phyloP scores from a whole-genome alignment of 37 sponge, comb jelly and placozoan species.

The Axinella damicornis region DNA sequence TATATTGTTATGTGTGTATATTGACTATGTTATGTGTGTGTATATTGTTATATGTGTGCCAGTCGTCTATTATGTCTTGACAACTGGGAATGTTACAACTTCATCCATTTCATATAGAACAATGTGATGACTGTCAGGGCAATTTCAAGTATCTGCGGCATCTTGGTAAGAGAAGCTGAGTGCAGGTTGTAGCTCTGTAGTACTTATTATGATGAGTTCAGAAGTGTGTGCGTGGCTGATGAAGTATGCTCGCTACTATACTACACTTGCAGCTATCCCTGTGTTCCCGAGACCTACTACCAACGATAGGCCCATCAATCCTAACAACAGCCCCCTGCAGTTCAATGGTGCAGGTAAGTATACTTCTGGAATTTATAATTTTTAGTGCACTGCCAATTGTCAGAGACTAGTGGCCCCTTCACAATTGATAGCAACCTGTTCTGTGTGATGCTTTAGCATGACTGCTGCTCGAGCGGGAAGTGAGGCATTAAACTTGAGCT shows the following conservation, averaged over 20 bases:
- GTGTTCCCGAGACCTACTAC: neutral
- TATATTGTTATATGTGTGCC: too few species aligned
- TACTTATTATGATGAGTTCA: too few species aligned
- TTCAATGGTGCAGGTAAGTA: slow-evolving; percentile 20
- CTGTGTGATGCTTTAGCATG: too few species aligned
- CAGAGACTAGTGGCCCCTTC: too few species aligned
- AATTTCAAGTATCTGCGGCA: neutral
- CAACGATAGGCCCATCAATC: neutral
- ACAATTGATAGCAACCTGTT: too few species aligned
- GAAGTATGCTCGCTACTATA: neutral
- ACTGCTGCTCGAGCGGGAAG: too few species aligned
- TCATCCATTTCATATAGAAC: neutral
- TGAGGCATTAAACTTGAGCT: too few species aligned
- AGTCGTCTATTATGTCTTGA: too few species aligned
- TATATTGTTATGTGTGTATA: too few species aligned
- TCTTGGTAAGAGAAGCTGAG: slow-evolving; percentile 33
- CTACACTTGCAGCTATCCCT: slow-evolving; percentile 4
- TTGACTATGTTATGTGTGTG: too few species aligned
- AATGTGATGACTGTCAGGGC: slow-evolving; percentile 9
- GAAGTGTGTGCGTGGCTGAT: neutral
- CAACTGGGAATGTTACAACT: neutral
- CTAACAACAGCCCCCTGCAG: neutral
- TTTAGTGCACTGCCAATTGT: neutral
- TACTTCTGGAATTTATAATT: neutral
- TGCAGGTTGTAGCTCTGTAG: too few species aligned